These are phyloP conservation scores for Meiosimyza decipiens DNA, from an alignment of 2,888 invertebrate genomes.

Conservation along the genomic window DNA sequence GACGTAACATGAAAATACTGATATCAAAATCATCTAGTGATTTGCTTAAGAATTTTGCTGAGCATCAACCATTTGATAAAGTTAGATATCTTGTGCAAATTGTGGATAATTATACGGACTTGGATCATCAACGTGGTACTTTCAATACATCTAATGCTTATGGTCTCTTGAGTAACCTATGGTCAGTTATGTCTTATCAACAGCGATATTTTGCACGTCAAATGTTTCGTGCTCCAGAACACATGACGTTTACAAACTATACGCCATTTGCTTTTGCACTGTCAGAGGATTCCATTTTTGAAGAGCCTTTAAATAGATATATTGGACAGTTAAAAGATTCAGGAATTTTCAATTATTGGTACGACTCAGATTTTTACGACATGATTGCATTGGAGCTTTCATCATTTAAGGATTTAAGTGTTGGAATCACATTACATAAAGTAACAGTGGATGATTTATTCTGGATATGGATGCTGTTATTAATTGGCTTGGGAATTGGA, in stretches of 20 bases:
- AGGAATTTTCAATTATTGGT: conserved; percentile 34
- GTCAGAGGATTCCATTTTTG: conserved; percentile 31
- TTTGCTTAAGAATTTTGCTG: too few species aligned
- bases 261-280: conserved; percentile 22
- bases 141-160: conserved; percentile 39
- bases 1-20: too few species aligned
- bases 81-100: too few species aligned
- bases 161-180: conserved; percentile 2
- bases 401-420: conserved; percentile 11
- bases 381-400: conserved; percentile 25
- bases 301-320: conserved; percentile 27
- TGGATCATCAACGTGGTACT: conserved; percentile 16
- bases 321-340: conserved; percentile 22
- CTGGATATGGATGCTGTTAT: conserved; percentile 8
- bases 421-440: too few species aligned
- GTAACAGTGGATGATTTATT: conserved; percentile 17
- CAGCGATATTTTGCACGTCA: conserved; percentile 28
- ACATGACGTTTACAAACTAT: conserved; percentile 8
- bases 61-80: too few species aligned
- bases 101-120: not conserved
- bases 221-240: conserved; percentile 24
- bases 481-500: conserved; percentile 7
- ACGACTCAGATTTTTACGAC: conserved; percentile 17
- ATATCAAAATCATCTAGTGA: too few species aligned
- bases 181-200: conserved; percentile 34